Evolutionary conservation across 2,797 vertebrate species (phyloP).

Genomic region (Amazonetta brasiliensis): DNA sequence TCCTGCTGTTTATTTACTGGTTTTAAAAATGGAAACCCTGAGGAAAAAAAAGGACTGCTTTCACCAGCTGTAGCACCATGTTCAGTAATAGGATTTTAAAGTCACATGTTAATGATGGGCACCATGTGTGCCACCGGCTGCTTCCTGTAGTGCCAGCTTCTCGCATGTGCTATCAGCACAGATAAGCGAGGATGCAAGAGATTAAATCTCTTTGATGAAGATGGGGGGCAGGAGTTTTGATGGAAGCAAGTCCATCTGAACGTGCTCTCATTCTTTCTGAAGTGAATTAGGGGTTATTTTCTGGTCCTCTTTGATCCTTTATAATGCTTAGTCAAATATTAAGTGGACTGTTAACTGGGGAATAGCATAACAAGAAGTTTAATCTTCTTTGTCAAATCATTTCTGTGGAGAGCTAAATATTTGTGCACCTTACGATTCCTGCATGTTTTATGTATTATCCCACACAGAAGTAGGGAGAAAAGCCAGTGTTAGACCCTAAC

Average conservation of each 20-base stretch:
- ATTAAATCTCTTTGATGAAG: slow-evolving; percentile 2
- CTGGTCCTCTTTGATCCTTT: slow-evolving; percentile 31
- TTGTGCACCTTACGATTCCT: slow-evolving; percentile 13
- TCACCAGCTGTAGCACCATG: neutral
- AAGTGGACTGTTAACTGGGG: slow-evolving; percentile 17
- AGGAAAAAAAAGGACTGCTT: neutral
- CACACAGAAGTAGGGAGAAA: neutral
- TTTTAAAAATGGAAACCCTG: neutral
- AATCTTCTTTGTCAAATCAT: slow-evolving; percentile 30
- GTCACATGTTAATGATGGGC: neutral
- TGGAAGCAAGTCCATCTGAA: neutral
- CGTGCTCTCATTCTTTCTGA: neutral
- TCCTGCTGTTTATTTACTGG: neutral
- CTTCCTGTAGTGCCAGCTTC: neutral
- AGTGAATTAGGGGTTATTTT: slow-evolving; percentile 5
- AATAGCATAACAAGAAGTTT: neutral
- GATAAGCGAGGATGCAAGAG: neutral
- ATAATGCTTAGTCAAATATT: slow-evolving; percentile 24
- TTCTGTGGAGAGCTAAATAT: slow-evolving; percentile 5
- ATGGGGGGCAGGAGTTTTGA: neutral
- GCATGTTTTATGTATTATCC: neutral
- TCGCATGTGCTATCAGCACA: neutral
- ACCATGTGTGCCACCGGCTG: neutral
- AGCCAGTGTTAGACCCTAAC: neutral
- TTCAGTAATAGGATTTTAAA: neutral